Evolutionary conservation across 2,797 vertebrate species (phyloP), one percentile per base, ranked within the genome.

Genomic region (Sebastes umbrosus): DNA sequence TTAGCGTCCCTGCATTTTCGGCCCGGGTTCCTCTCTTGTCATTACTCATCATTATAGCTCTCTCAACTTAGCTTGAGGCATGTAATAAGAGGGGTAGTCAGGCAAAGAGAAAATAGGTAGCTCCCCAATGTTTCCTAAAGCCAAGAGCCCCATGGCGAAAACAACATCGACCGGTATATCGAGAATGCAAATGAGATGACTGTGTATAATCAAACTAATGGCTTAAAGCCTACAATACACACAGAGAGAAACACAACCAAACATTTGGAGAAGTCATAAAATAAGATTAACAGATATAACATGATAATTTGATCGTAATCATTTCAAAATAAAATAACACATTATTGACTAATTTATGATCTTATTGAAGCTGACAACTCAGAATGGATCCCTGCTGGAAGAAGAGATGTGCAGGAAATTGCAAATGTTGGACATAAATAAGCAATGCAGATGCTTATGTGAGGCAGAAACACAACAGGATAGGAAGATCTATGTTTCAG

Each of bases 21-120:
- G 76, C 80, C 81, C 70, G 82, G 78, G 75, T 86, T 89, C 64
- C 65, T 80, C 73, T 87, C 80, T 79, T 91, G 87, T 85, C 89
- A 92, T 94, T 92, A 89, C 86, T 95, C 91, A 94, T 90, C 86
- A 87, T 93, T 94, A 94, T 39, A 70, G 88, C 87, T 83, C 75
- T 84, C 83, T 85, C 86, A 83, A 54, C 65, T 86, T 84, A 82
- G 85, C 93, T 91, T 46, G 72, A 83, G 89, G 91, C 89, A 71
- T 80, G 84, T 87, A 90, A 94, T 90, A 93, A 88, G 81, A 85
- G 77, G 69, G 71, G 82, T 69, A 85, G 84, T 70, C 73, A 84
- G 78, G 87, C 69, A 72, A 67, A 27, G 76, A 54, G 82, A 86
- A 86, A 88, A 85, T 29, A 65, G 86, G 91, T 84, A 90, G 84